These are phyloP conservation scores for Paratrypauchen microcephalus DNA, from an alignment of 2,797 vertebrate genomes.

Conservation along the genomic window DNA sequence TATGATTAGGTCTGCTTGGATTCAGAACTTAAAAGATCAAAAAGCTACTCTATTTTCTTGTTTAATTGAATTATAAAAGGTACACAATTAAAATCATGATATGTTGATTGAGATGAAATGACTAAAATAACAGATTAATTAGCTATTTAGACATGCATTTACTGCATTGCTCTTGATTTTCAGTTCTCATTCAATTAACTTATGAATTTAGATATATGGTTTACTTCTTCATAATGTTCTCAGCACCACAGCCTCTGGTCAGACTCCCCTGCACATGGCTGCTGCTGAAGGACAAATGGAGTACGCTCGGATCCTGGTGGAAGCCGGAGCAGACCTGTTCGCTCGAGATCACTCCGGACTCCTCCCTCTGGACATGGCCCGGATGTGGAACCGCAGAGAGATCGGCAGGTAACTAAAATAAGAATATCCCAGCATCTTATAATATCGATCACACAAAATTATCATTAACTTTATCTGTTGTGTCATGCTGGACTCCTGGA, in stretches of 20 bases:
- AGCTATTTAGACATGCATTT: not conserved
- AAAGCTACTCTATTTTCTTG: not conserved
- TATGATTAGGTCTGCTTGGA: not conserved
- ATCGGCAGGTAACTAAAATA: conserved; percentile 56
- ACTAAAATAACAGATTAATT: too few relatives aligned
- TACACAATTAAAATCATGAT: too few relatives aligned
- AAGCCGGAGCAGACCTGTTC: conserved; percentile 59
- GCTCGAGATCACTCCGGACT: conserved; percentile 56
- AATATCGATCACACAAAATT: not conserved
- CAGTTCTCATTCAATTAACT: not conserved
- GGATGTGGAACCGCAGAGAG: conserved; percentile 55
- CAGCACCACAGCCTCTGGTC: conserved; percentile 57
- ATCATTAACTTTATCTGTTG: not conserved
- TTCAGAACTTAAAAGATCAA: not conserved
- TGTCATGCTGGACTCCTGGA: not conserved
- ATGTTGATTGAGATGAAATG: too few relatives aligned
- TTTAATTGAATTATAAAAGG: too few relatives aligned
- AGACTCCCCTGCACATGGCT: conserved; percentile 71
- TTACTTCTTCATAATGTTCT: not conserved
- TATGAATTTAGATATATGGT: not conserved
- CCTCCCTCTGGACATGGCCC: conserved; percentile 65
- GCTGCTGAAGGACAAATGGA: conserved; percentile 63
- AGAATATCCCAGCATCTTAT: not conserved
- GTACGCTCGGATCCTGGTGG: conserved; percentile 54
- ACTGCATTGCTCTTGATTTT: not conserved